Conservation (phyloP, 2,888 invertebrate genomes). For the Epirrita christyi region DNA sequence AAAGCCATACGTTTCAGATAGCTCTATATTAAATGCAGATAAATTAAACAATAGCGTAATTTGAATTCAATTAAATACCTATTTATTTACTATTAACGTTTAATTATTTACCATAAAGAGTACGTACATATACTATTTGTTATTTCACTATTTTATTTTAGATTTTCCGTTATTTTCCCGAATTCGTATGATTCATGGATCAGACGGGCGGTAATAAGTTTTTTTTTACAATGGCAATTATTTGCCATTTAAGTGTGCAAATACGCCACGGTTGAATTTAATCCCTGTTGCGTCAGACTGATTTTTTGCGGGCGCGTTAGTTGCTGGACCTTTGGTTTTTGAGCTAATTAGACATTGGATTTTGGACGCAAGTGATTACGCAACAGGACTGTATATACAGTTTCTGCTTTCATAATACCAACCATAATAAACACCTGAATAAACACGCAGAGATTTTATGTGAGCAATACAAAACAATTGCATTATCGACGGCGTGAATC, state of each 20-base stretch:
- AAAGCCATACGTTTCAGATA: conserved; percentile 24
- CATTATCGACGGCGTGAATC: conserved; percentile 61
- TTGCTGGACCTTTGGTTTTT: conserved; percentile 54
- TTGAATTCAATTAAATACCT: not conserved
- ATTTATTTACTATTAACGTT: not conserved
- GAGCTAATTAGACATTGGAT: conserved; percentile 48
- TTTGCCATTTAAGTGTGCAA: conserved; percentile 51
- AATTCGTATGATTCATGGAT: not conserved
- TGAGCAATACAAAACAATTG: conserved; percentile 57
- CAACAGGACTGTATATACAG: conserved; percentile 36
- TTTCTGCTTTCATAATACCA: conserved; percentile 26
- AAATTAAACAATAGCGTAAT: conserved; percentile 4
- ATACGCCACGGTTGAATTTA: conserved; percentile 58
- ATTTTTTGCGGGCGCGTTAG: conserved; percentile 51
- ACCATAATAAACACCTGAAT: conserved; percentile 40
- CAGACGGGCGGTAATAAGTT: conserved; percentile 24
- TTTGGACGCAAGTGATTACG: conserved; percentile 41
- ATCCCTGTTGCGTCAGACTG: conserved; percentile 50
- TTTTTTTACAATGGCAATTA: conserved; percentile 38
- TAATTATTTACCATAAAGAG: not conserved
- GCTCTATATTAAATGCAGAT: conserved; percentile 7
- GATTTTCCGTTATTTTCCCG: not conserved
- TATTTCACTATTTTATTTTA: not conserved
- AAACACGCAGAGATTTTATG: conserved; percentile 49
- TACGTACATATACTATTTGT: not conserved